Evolutionary conservation across 2,888 invertebrate genomes (phyloP).

Genomic region (Drosophila percnosoma): DNA sequence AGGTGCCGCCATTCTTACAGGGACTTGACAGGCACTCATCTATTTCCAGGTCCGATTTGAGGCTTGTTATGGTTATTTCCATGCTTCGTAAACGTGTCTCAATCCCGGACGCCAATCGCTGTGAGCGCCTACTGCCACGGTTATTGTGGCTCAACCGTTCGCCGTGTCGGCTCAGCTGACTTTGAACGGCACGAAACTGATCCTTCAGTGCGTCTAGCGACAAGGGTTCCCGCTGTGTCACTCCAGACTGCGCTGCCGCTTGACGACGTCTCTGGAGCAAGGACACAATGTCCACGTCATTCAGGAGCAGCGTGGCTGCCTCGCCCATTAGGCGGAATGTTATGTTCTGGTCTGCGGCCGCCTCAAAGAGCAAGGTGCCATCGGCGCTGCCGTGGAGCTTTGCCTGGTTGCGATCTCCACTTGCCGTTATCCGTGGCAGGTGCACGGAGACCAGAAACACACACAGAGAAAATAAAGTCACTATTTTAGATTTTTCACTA

Average conservation of each 20-base stretch:
- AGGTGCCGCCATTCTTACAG: slow-evolving; percentile 93
- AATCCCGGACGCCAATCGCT: slow-evolving; percentile 56
- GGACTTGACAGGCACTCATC: slow-evolving; percentile 86
- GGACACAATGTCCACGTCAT: slow-evolving; percentile 88
- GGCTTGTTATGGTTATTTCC: slow-evolving; percentile 27
- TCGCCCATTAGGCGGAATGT: slow-evolving; percentile 90
- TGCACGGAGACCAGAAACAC: slow-evolving; percentile 21
- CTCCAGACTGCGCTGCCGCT: slow-evolving; percentile 20
- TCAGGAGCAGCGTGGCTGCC: slow-evolving; percentile 88
- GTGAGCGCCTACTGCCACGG: slow-evolving; percentile 53
- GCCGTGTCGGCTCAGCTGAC: slow-evolving; percentile 54
- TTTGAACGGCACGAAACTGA: slow-evolving; percentile 61
- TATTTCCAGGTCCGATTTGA: slow-evolving; percentile 48
- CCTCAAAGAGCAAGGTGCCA: slow-evolving; percentile 91
- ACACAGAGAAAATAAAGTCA: neutral
- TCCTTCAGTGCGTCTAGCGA: slow-evolving; percentile 53
- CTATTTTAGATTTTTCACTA: neutral
- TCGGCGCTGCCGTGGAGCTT: slow-evolving; percentile 83
- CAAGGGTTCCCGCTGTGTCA: slow-evolving; percentile 16
- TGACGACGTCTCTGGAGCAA: slow-evolving; percentile 50
- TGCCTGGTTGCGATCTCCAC: slow-evolving; percentile 11
- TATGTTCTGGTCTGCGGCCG: slow-evolving; percentile 91
- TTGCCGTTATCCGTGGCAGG: slow-evolving; percentile 9
- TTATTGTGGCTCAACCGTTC: slow-evolving; percentile 44
- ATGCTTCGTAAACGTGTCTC: slow-evolving; percentile 60